Evolutionary conservation across 2,797 vertebrate species (phyloP), one percentile per base, ranked within the genome.

Genomic region (Novumbra hubbsi): DNA sequence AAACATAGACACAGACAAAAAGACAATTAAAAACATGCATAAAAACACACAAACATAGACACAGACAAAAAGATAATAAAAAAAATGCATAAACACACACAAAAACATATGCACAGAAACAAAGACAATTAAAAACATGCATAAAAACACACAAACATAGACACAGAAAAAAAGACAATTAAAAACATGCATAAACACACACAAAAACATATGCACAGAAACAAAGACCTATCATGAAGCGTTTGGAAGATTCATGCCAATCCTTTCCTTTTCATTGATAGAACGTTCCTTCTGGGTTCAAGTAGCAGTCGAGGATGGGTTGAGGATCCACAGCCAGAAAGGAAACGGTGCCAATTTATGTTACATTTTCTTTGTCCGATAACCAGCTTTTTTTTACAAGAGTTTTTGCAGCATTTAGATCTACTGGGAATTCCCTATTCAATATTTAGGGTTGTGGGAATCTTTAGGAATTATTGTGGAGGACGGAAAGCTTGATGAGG

Each of bases 401-500:
- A 57, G 32, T 83, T 80, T 76, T 45, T 73, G 52, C 24, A 28
- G 52, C 16, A 63, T 78, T 27, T 6, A 2, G 30, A 69, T 85
- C 84, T 64, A 28, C 64, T 73, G 85, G 79, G 84, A 85, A 74
- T 80, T 48, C 41, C 77, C 32, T 63, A 6, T 78, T 87, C 67
- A 73, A 38, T 68, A 70, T 57, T 24, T 16, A 17, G 63, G 73
- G 30, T 78, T 45, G 78, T 14, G 2, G 69, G 65, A 80, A 74
- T 78, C 68, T 21, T 50, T 30, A 49, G 77, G 83, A 85, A 82
- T 87, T 74, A 72, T 85, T 79, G 72, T 52, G 62, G 72, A 62
- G 70, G 72, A 79, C 68, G 73, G 78, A 87, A 78, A 69, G 41
- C 86, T 83, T 88, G 88, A 90, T 92, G 86, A 83, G 83, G 74